phyloP scores from a whole-genome alignment of 2,113 vertebrate species.

The Nematolebias whitei region DNA sequence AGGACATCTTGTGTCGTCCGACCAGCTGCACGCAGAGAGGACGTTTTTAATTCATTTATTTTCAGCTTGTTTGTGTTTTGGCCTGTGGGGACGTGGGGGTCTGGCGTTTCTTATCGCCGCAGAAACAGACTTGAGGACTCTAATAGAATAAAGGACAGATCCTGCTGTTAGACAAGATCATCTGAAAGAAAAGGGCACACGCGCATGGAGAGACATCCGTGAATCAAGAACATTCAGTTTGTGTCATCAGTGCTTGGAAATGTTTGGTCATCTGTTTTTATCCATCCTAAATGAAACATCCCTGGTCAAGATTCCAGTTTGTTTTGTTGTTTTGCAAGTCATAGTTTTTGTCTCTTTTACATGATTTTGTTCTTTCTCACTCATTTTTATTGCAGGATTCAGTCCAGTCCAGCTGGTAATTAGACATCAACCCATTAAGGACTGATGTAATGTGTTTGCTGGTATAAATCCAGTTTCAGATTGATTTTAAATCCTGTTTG shows the following conservation, averaged over 20 bases:
- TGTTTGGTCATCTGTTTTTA: background rate
- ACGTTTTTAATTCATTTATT: background rate
- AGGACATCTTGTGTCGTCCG: background rate
- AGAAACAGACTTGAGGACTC: constrained; percentile 51
- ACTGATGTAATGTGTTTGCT: no score
- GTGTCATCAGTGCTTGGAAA: background rate
- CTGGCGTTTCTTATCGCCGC: constrained; percentile 41
- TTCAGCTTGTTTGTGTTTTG: constrained; percentile 8
- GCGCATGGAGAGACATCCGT: background rate
- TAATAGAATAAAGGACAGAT: constrained; percentile 52
- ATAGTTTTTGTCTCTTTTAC: no score
- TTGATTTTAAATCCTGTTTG: no score
- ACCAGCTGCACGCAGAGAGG: background rate
- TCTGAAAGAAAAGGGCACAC: constrained; percentile 25
- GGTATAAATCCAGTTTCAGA: no score
- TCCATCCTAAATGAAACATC: background rate
- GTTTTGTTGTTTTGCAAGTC: no score
- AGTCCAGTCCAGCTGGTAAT: no score
- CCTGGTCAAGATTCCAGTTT: no score
- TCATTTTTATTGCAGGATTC: no score
- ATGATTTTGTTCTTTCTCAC: no score
- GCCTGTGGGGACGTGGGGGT: constrained; percentile 8
- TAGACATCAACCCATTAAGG: no score
- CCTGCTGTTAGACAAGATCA: constrained; percentile 24
- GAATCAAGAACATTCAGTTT: constrained; percentile 3